Evolutionary conservation across 2,797 vertebrate species (phyloP), one percentile per base, ranked within the genome.

Genomic region (Cynopterus sphinx): DNA sequence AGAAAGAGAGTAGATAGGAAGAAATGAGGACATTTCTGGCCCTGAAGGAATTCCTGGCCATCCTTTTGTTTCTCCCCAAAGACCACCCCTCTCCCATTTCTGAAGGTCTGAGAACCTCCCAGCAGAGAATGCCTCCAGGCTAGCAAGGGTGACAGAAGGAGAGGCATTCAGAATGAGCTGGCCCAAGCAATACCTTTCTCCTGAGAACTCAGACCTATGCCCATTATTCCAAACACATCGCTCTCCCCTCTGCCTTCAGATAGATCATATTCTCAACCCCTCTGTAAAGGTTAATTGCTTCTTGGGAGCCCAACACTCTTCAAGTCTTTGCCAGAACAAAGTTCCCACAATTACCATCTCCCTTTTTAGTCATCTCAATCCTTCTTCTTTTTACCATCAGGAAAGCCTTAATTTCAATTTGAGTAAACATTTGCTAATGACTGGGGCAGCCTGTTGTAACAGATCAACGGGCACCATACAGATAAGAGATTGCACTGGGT

Each of bases 381-480:
- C 22, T 91, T 39, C 78, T 91, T 89, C 77, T 53, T 31, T 63
- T 78, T 92, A 49, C 36, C 51, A 46, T 33, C 53, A 87, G 26
- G 33, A 83, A 90, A 90, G n/a, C 24, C 57, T 82, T 94, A 22
- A 51, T 43, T 41, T 59, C 68, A 73, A 70, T 36, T 63, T 81
- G 83, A 81, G 57, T 87, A 78, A 79, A 82, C 57, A 89, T 61
- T 49, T 61, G 41, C 55, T 41, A 65, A 53, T 67, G 65, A 74
- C n/a, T 31, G 12, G 0, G 51, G n/a, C 57, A 65, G 36, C 71
- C 63, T 84, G 17, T 87, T 70, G 10, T 63, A 53, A 65, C 31
- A 71, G 59, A 65, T 63, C 13, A 46, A 17, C 57, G 46, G 65
- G 28, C 19, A 39, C 31, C 71, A 33, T n/a, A 26, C 17, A 79